Conservation (phyloP, 23 tunicate species). For the Ciona savignyi region DNA sequence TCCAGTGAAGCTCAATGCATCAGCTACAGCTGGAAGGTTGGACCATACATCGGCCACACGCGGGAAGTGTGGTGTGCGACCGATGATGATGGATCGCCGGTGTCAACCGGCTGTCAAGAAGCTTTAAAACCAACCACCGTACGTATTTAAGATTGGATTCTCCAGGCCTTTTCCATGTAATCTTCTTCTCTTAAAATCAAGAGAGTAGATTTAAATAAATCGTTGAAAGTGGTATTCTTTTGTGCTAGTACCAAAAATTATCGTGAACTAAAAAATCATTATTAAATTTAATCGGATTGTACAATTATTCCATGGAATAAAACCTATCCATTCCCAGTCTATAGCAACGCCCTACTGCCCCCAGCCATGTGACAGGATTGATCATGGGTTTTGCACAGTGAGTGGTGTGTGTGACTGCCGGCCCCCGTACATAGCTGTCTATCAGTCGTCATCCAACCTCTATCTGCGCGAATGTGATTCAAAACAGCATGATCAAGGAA, state of each 20-base stretch:
- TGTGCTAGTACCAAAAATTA: too few relatives aligned
- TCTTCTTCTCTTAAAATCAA: too few relatives aligned
- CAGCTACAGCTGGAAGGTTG: conserved; percentile 45
- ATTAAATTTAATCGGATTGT: too few relatives aligned
- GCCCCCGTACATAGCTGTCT: conserved; percentile 5
- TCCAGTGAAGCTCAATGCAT: conserved; percentile 27
- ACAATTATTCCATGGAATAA: too few relatives aligned
- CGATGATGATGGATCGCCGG: conserved; percentile 13
- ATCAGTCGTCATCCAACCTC: background rate
- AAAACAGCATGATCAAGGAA: conserved; percentile 18
- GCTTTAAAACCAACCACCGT: conserved; percentile 33
- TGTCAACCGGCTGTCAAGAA: conserved; percentile 53
- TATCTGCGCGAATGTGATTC: background rate
- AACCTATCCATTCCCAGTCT: background rate
- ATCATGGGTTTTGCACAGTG: conserved; percentile 17
- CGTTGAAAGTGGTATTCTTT: too few relatives aligned
- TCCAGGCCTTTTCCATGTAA: too few relatives aligned
- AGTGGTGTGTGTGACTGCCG: conserved; percentile 40
- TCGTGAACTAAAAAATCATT: too few relatives aligned
- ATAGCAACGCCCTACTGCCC: conserved; percentile 3
- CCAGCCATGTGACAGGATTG: conserved; percentile 1
- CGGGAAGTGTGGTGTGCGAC: conserved; percentile 63
- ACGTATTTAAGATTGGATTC: too few relatives aligned
- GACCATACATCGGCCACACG: conserved; percentile 13
- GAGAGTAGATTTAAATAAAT: too few relatives aligned